Base-by-base conservation (phyloP, 37 sponge, comb jelly and placozoan species). In the Eunapius fragilis region DNA sequence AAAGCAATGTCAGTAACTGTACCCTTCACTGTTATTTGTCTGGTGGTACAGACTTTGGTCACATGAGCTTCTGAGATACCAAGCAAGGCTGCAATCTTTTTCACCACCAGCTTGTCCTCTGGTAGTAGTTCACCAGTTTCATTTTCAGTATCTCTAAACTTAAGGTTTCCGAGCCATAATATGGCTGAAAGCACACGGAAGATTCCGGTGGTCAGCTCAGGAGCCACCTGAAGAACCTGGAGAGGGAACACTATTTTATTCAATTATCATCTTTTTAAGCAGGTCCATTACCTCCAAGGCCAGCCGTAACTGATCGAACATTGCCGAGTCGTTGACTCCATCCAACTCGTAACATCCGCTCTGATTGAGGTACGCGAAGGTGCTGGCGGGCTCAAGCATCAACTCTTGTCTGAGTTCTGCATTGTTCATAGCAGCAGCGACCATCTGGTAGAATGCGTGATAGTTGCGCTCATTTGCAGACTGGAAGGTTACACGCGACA, bases 371-470 rank as follows among this genome's bases (percentile, higher is more conserved):
- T 94, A 97, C 24, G 75, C 67, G 85, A 80, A 97, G 67, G 91
- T 84, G 45, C 80, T 70, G 22, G 94, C 84, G n/a, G 84, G 80
- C 36, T 96, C 95, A 68, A 97, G 75, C 38, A 91, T 69, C 37
- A 92, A 73, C 68, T 89, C 69, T 26, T 84, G 71, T 69, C 50
- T 88, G 49, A 97, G 47, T 25, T 94, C 97, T 1, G 91, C 84
- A 37, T 68, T 88, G 37, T 85, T 84, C 83, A 82, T 86, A 31
- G 87, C 93, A 25, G 77, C 97, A 67, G 97, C 97, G 13, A 86
- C 69, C 74, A 97, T 71, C 84, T 94, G 97, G 77, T 97, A 97
- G 91, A 97, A 97, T 72, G 95, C 84, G 48, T 97, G 97, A 71
- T 97, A 97, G 93, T 97, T 97, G 13, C 97, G 82, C 81, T 97